Conservation (phyloP, 2,888 invertebrate species). For the Tolmerus cingulatus region DNA sequence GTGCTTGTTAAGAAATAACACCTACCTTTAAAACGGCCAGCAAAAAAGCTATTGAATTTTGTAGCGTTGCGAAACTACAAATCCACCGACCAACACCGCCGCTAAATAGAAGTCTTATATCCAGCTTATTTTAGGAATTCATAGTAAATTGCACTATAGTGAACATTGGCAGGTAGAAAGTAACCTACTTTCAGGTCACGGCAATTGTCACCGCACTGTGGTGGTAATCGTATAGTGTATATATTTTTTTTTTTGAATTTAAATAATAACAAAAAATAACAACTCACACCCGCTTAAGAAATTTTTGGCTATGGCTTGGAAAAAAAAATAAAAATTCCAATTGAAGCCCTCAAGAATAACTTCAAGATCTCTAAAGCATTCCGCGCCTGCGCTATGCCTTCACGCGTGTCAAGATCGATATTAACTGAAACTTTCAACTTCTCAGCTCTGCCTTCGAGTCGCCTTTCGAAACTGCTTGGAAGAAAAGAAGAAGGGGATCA, state of each 20-base stretch:
- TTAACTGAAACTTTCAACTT: neutral
- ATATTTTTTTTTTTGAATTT: neutral
- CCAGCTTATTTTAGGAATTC: neutral
- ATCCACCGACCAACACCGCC: neutral
- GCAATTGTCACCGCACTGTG: neutral
- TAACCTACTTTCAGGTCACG: neutral
- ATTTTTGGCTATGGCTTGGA: neutral
- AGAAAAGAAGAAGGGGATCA: neutral
- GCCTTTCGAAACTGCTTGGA: neutral
- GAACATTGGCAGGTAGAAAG: neutral
- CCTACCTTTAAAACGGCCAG: neutral
- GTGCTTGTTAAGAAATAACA: neutral
- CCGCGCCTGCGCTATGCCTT: neutral
- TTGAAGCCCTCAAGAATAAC: neutral
- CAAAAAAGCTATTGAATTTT: neutral
- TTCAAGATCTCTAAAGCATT: neutral
- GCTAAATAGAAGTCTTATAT: neutral
- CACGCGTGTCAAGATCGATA: neutral
- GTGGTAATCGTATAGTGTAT: neutral
- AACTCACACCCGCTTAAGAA: neutral
- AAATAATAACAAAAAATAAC: neutral
- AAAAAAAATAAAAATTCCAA: neutral
- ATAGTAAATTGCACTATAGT: neutral
- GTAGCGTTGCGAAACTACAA: neutral
- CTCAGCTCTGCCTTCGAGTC: neutral